Evolutionary conservation across 2,797 vertebrate genomes (phyloP).

Genomic region (Bufotes viridis): DNA sequence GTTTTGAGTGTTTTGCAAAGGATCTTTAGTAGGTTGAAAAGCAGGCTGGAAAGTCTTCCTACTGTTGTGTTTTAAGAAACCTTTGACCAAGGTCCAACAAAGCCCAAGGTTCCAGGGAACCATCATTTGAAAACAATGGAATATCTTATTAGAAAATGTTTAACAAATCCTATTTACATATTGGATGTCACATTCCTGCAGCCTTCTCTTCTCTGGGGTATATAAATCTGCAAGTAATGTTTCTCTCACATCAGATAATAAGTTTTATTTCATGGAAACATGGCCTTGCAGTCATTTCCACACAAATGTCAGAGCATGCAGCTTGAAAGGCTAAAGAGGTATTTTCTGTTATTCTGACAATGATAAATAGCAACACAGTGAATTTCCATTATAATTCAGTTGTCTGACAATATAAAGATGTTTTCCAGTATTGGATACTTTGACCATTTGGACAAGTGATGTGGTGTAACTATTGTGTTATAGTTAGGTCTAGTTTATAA

Average conservation of each 20-base stretch:
- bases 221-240: background rate
- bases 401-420: too few species aligned
- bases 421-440: too few species aligned
- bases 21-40: background rate
- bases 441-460: too few species aligned
- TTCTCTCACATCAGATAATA: background rate
- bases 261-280: background rate
- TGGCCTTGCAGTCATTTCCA: background rate
- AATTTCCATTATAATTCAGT: too few species aligned
- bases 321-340: background rate
- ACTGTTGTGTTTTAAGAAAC: background rate
- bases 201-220: background rate
- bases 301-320: background rate
- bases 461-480: too few species aligned
- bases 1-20: background rate
- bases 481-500: too few species aligned
- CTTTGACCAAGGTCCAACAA: background rate
- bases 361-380: too few species aligned
- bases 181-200: background rate
- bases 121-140: too few species aligned
- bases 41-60: background rate
- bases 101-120: background rate
- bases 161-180: background rate
- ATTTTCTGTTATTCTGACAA: too few species aligned
- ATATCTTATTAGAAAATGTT: too few species aligned